These are phyloP conservation scores for Dendrolimus kikuchii DNA, from an alignment of 1,140 invertebrate genomes.

Conservation along the genomic window DNA sequence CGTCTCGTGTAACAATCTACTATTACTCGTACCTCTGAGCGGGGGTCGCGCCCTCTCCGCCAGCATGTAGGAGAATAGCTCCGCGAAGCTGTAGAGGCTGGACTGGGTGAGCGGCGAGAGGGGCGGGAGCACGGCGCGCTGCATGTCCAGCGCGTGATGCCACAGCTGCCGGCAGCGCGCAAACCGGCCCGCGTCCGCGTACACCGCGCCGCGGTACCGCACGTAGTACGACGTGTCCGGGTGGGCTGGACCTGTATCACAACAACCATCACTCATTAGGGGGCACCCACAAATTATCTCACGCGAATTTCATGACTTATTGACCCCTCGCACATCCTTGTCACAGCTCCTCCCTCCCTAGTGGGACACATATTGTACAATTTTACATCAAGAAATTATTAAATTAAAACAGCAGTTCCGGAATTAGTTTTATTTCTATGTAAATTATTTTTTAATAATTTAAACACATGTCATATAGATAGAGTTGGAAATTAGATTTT, in stretches of 20 bases:
- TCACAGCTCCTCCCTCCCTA: too few relatives aligned
- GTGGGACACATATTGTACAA: too few relatives aligned
- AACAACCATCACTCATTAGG: neutral
- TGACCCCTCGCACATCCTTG: too few relatives aligned
- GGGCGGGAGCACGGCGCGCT: constrained; percentile 93
- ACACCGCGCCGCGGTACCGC: constrained; percentile 92
- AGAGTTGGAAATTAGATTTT: too few relatives aligned
- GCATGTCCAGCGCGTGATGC: constrained; percentile 98
- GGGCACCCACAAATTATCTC: too few relatives aligned
- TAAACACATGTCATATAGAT: too few relatives aligned
- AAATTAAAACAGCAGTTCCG: too few relatives aligned
- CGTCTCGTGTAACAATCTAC: too few relatives aligned
- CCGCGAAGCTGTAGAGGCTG: constrained; percentile 93
- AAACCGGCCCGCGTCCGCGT: constrained; percentile 95
- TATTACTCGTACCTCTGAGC: constrained; percentile 73
- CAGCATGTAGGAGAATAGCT: constrained; percentile 96
- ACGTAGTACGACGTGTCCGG: constrained; percentile 98
- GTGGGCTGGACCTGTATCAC: constrained; percentile 82
- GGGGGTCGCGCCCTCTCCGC: constrained; percentile 80
- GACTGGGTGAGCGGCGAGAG: constrained; percentile 95
- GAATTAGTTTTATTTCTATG: too few relatives aligned
- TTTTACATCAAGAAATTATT: too few relatives aligned
- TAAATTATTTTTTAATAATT: too few relatives aligned
- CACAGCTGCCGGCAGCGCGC: constrained; percentile 91
- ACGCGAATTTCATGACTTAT: too few relatives aligned